Conservation (phyloP, 2,113 vertebrate species). For the Aleadryas rufinucha region DNA sequence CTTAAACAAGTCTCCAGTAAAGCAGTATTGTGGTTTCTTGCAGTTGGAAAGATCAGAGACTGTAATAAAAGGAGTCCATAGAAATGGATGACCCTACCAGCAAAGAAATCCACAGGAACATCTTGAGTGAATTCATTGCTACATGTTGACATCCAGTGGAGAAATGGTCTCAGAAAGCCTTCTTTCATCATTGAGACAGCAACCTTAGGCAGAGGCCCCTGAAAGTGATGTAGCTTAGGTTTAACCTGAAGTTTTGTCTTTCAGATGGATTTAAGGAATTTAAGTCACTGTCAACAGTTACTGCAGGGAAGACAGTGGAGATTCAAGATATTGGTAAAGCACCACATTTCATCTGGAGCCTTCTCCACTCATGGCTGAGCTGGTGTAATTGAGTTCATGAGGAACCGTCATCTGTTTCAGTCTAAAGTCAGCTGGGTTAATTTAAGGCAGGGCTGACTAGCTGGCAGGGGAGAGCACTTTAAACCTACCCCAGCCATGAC, state of each 20-base stretch:
- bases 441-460: constrained; percentile 42
- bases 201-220: neutral
- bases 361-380: neutral
- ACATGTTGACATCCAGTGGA: neutral
- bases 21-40: neutral
- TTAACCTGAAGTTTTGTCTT: constrained; percentile 25
- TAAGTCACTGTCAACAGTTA: constrained; percentile 27
- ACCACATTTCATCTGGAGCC: neutral
- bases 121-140: constrained; percentile 10
- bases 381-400: constrained; percentile 8
- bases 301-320: neutral
- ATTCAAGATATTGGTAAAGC: neutral
- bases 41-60: neutral
- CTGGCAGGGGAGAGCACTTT: constrained; percentile 16
- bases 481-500: constrained; percentile 5
- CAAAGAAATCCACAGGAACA: neutral
- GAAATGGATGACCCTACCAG: neutral
- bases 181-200: neutral
- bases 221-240: neutral
- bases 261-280: constrained; percentile 4
- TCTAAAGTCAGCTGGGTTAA: constrained; percentile 30
- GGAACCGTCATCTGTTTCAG: constrained; percentile 27
- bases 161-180: constrained; percentile 1
- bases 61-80: neutral
- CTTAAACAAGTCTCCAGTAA: neutral